Conservation (phyloP, 2,888 invertebrate genomes). For the Aspidiotus destructor region DNA sequence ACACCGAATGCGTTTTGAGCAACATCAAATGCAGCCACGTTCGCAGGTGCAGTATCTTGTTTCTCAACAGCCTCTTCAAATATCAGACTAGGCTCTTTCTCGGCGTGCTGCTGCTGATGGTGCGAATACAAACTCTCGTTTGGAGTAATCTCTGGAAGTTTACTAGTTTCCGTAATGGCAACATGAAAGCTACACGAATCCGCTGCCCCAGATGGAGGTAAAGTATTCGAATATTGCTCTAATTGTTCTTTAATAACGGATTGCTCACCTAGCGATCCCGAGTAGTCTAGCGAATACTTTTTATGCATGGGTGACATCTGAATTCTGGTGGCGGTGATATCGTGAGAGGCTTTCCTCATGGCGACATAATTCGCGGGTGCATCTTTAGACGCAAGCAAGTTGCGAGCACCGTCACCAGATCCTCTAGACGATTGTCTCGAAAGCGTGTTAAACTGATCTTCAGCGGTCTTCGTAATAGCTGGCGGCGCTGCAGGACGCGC, state of each 20-base stretch:
- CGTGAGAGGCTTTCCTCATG: slow-evolving; percentile 25
- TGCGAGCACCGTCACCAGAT: not conserved
- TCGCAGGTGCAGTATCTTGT: not conserved
- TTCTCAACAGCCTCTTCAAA: slow-evolving; percentile 9
- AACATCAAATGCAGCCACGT: not conserved
- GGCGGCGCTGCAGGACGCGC: slow-evolving; percentile 32
- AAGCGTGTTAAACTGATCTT: slow-evolving; percentile 35
- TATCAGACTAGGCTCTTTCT: slow-evolving; percentile 9
- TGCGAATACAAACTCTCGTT: slow-evolving; percentile 19
- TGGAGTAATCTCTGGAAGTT: slow-evolving; percentile 24
- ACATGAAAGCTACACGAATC: not conserved
- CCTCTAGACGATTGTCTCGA: not conserved
- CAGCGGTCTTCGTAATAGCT: slow-evolving; percentile 39
- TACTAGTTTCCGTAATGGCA: slow-evolving; percentile 16
- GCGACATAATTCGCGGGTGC: slow-evolving; percentile 6
- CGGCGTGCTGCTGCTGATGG: not conserved
- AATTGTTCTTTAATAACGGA: slow-evolving; percentile 11
- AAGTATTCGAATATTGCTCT: not conserved
- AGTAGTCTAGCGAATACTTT: slow-evolving; percentile 29
- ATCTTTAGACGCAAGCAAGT: not conserved
- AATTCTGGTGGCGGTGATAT: slow-evolving; percentile 15
- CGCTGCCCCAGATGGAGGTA: not conserved
- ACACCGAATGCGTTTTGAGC: not conserved
- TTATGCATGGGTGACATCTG: slow-evolving; percentile 25
- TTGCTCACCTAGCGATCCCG: not conserved